Evolutionary conservation across 2,113 vertebrate genomes (phyloP).

Genomic region (Macquaria australasica): DNA sequence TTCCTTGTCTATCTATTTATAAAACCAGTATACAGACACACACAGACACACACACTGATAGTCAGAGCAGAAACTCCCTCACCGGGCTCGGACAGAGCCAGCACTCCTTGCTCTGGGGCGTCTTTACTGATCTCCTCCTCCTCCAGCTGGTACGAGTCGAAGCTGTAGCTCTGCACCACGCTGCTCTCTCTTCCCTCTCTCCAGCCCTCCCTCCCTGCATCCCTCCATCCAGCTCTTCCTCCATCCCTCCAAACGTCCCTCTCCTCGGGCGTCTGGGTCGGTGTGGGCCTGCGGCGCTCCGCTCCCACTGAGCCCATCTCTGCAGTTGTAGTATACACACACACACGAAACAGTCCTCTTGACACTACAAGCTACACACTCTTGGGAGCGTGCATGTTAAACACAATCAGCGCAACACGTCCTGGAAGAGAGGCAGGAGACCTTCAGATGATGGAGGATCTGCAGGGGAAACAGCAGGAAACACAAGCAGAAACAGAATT

Average conservation of each 20-base stretch:
- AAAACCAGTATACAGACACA: constrained; percentile 26
- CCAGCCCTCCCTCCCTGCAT: constrained; percentile 72
- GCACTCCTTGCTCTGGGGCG: constrained; percentile 86
- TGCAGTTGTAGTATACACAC: constrained; percentile 7
- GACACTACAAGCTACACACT: constrained; percentile 39
- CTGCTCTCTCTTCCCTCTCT: constrained; percentile 81
- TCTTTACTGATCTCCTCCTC: constrained; percentile 88
- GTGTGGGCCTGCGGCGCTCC: constrained; percentile 87
- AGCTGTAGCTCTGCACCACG: constrained; percentile 94
- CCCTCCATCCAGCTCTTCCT: constrained; percentile 68
- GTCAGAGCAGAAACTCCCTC: constrained; percentile 64
- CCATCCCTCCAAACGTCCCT: constrained; percentile 75
- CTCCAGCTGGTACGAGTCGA: constrained; percentile 94
- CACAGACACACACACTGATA: constrained; percentile 18
- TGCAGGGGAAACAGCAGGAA: constrained; percentile 49
- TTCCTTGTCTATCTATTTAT: constrained; percentile 27
- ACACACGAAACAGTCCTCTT: constrained; percentile 11
- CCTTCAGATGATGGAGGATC: constrained; percentile 63
- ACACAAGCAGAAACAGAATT: constrained; percentile 27
- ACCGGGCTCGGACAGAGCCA: constrained; percentile 91
- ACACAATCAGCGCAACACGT: constrained; percentile 33
- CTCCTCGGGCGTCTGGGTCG: constrained; percentile 83
- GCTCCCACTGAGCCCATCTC: constrained; percentile 88
- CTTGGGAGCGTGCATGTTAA: constrained; percentile 58
- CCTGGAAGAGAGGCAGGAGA: constrained; percentile 43